Base-by-base conservation (phyloP, 2,113 vertebrate genomes). In the Speoplatyrhinus poulsoni region DNA sequence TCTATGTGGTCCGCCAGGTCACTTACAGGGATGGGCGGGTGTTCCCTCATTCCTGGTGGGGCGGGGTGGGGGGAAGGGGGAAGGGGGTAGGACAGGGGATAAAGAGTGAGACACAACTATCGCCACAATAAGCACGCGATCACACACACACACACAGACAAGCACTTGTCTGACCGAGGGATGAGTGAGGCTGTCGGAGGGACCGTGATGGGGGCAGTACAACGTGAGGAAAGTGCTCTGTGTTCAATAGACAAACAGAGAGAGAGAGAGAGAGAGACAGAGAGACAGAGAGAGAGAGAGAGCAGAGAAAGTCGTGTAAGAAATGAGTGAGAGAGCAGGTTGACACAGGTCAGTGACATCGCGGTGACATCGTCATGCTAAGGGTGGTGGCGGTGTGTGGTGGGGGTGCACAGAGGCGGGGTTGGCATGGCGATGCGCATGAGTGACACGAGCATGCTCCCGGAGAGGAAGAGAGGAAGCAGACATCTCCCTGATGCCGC, bases 1-100 rank as follows among this genome's bases (percentile, higher is more conserved):
- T 98, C 95, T 0, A 98, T 98, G 89, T 96, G 96, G 88, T 98
- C 96, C 0, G 95, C 84, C 4, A 98, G 92, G 76, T 96, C 95
- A 0, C 82, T 86, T 80, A 98, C 89, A 0, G 95, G 86, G 75
- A 95, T 96, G 52, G 95, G 95, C 4, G 95, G 95, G 80, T 96
- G 95, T 73, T 95, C 94, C 52, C 94, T 94, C 95, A 96, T 96
- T 90, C 95, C 95, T 96, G 83, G 74, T 11, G 66, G 77, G 76
- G 76, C 10, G 59, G 17, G 72, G 62, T 56, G 75, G 36, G 46
- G n/a, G 49, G 32, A 12, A 50, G 57, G 41, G 19, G 46, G 19
- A 46, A 52, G n/a, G 12, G 49, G 48, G 61, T 15, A 19, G n/a
- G 61, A 53, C 50, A 72, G n/a, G 55, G 4, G 26, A 62, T 60